phyloP scores from a whole-genome alignment of 1,140 invertebrate species.

The Lasioglossum albipes region DNA sequence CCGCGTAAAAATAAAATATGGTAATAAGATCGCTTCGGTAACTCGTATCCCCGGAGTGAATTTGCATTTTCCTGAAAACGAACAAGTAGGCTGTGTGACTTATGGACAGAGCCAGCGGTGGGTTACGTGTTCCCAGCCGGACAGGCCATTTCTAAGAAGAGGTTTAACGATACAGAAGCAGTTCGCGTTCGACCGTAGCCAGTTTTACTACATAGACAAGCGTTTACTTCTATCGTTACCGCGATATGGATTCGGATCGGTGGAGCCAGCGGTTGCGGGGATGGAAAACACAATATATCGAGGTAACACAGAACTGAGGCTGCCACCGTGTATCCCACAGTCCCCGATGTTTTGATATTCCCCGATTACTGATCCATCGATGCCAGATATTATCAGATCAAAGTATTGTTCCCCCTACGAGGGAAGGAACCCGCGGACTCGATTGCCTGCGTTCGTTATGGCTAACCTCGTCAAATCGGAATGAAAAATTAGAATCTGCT shows the following conservation, averaged over 20 bases:
- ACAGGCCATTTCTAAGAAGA: slow-evolving; percentile 15
- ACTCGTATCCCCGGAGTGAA: not conserved
- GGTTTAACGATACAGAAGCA: slow-evolving; percentile 37
- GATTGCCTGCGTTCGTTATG: not conserved
- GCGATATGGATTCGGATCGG: not conserved
- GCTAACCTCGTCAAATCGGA: not conserved
- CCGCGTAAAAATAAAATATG: not conserved
- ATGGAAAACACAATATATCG: slow-evolving; percentile 2
- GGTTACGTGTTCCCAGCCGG: slow-evolving; percentile 31
- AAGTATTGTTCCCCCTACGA: not conserved
- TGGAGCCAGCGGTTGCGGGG: too few species aligned
- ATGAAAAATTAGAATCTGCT: not conserved
- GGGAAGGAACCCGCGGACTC: not conserved
- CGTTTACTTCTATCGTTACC: slow-evolving; percentile 6
- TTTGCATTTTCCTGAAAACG: slow-evolving; percentile 6
- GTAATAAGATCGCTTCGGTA: slow-evolving; percentile 1
- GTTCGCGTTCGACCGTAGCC: slow-evolving; percentile 11
- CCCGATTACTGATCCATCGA: slow-evolving; percentile 2
- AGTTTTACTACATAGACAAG: slow-evolving; percentile 1
- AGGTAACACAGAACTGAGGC: not conserved
- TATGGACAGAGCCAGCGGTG: not conserved
- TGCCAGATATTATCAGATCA: slow-evolving; percentile 18
- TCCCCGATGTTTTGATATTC: slow-evolving; percentile 16
- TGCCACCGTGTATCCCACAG: not conserved
- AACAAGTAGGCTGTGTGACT: slow-evolving; percentile 5